These are phyloP conservation scores for Melanotus villosus DNA, from an alignment of 2,888 invertebrate species.

Conservation along the genomic window DNA sequence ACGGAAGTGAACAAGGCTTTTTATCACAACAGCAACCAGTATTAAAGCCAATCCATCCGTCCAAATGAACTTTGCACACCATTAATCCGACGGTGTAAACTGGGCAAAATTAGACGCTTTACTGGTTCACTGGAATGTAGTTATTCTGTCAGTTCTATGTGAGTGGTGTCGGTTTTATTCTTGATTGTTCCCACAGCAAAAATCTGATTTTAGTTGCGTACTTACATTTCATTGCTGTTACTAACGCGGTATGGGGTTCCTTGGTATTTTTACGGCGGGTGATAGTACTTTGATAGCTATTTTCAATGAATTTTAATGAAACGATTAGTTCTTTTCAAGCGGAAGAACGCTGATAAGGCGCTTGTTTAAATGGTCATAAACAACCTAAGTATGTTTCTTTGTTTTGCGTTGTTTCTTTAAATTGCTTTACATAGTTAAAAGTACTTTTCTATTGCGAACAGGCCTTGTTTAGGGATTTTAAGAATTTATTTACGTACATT, in stretches of 20 bases:
- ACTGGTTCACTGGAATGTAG: conserved; percentile 39
- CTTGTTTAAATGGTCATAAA: neutral
- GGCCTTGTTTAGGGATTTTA: too few species aligned
- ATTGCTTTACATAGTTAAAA: too few species aligned
- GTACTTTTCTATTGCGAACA: too few species aligned
- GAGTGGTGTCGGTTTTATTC: conserved; percentile 40
- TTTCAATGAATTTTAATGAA: conserved; percentile 12
- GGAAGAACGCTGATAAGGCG: neutral
- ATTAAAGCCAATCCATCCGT: conserved; percentile 57
- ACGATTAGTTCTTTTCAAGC: conserved; percentile 1
- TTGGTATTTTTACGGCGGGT: neutral
- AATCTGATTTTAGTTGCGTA: conserved; percentile 26
- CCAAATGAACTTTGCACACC: conserved; percentile 51
- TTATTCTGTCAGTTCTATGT: conserved; percentile 44
- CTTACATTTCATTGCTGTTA: neutral
- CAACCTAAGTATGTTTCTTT: too few species aligned
- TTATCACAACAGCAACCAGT: conserved; percentile 62
- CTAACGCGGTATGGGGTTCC: neutral
- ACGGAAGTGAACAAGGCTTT: conserved; percentile 65
- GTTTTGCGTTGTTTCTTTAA: too few species aligned
- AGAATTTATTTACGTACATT: too few species aligned
- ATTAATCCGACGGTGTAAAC: conserved; percentile 8
- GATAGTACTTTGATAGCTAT: neutral
- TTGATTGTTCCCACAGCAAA: conserved; percentile 41
- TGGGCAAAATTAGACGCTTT: conserved; percentile 27